Base-by-base conservation (phyloP, 1,140 invertebrate genomes). In the Zophobas atratus region DNA sequence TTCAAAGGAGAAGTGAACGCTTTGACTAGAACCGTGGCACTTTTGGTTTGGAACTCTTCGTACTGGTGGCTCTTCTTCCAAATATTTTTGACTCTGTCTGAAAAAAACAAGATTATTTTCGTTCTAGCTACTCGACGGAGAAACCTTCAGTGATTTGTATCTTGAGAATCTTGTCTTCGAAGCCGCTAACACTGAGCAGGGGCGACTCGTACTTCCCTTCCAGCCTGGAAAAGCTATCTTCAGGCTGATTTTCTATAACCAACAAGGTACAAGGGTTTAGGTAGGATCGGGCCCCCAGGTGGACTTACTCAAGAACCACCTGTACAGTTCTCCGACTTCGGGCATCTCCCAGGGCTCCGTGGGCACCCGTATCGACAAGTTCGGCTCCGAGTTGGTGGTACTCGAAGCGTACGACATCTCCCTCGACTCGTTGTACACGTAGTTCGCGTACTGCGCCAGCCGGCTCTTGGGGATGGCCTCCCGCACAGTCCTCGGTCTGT, bases 321-420 rank as follows among this genome's bases (percentile, higher is more conserved):
- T 75, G 70, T 82, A 83, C 20, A 84, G 63, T 67, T 83, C 75
- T 53, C 86, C 83, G 3, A 85, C 83, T 78, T 85, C 84, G 8
- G 83, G 81, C 57, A 84, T 38, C 81, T 85, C 84, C 85, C 85
- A 86, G 5, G 85, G 83, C 76, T 86, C 85, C 6, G 76, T 79
- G 32, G 74, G 76, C 67, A 56, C 41, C 55, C 32, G 80, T 57
- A 33, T 49, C 60, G 41, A 56, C 32, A 49, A 39, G 48, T 48
- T 49, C 73, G 6, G 63, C 32, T 73, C 34, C 3, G 35, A 46
- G 41, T 49, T 75, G 72, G 34, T 75, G 56, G 34, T 75, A 56
- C 79, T 75, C 2, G 80, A 77, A 6, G 82, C 79, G 53, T 86
- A 85, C 3, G 79, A 83, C 46, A 82, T 70, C 77, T 86, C 84